Base-by-base conservation (phyloP, 35 echinoderm and acorn worm species). In the Stichopus chloronotus region DNA sequence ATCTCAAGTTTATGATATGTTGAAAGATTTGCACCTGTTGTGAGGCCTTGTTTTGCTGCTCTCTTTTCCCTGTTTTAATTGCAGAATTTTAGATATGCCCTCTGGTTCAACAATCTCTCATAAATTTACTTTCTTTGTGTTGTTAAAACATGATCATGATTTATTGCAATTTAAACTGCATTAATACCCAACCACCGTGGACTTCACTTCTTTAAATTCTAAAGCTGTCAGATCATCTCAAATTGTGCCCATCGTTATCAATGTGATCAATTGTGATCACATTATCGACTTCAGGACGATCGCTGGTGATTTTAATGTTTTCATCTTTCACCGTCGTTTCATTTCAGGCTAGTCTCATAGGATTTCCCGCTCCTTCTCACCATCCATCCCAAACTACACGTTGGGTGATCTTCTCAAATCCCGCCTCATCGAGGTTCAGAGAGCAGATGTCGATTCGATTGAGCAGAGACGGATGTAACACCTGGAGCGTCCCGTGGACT, bases 381-480 rank as follows among this genome's bases (percentile, higher is more conserved):
- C 74, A 87, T 63, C 81, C 69, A 7, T 78, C 87, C 30, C 93
- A 72, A 16, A 87, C 65, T 6, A 58, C 72, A 19, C 72, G 78
- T 11, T 96, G 97, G 97, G 91, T 95, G 19, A 69, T 96, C 17
- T 99, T 99, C 76, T 99, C 97, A 5, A 99, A 99, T 88, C 97
- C 97, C 14, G 97, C 97, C 52, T 92, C 91, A 5, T 63, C 77
- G 21, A 94, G 84, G 85, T 93, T 95, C 60, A 92, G 97, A 5
- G 91, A 96, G 57, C 86, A 83, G n/a, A 94, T 99, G 86, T 93
- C 97, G 1, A 56, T 99, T 21, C 95, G 95, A 24, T 76, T 99
- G 13, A 99, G 97, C 81, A 63, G 94, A 16, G 97, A 99, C 52
- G 97, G 97, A 1, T 94, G 97, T 71, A 58, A 88, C 25, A 94